Percentiles rank a stretch among this genome's conserved stretches.
Evolutionary conservation across 2,888 invertebrate species (phyloP).

Genomic region (Coelopa pilipes): DNA sequence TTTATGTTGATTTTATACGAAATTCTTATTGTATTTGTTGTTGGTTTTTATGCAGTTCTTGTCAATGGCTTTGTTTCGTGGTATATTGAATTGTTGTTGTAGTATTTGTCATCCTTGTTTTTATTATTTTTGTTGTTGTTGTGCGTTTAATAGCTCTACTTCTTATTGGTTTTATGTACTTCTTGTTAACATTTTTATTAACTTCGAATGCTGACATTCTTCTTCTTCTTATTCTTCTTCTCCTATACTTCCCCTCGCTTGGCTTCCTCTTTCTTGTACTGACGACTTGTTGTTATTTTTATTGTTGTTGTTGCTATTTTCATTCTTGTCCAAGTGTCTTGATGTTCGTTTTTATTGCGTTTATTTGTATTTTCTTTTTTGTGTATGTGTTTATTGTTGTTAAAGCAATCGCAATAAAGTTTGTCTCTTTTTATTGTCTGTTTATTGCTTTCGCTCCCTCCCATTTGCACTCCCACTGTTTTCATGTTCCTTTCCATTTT

Average conservation of each 20-base stretch:
- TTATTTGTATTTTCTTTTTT: not conserved
- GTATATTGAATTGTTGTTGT: not conserved
- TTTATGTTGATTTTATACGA: too few relatives aligned
- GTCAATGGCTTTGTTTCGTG: not conserved
- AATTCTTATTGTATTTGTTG: not conserved
- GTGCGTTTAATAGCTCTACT: not conserved
- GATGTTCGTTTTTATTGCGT: too few relatives aligned
- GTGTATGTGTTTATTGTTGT: too few relatives aligned
- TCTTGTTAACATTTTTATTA: conserved; percentile 20
- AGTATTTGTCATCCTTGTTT: too few relatives aligned
- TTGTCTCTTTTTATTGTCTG: too few relatives aligned
- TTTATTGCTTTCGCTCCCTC: not conserved
- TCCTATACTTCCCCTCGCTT: not conserved
- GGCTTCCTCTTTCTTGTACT: not conserved
- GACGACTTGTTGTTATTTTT: not conserved
- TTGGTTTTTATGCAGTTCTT: not conserved
- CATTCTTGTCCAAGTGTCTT: not conserved
- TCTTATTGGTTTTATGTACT: conserved; percentile 10
- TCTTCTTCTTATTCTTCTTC: not conserved
- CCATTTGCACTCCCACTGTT: not conserved
- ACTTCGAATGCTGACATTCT: conserved; percentile 4
- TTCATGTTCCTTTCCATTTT: not conserved
- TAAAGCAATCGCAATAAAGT: too few relatives aligned
- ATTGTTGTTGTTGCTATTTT: not conserved
- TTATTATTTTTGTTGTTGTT: conserved; percentile 1